Evolutionary conservation across 2,113 vertebrate genomes (phyloP), one percentile per base, ranked within the genome.

Genomic region (Probosciger aterrimus): DNA sequence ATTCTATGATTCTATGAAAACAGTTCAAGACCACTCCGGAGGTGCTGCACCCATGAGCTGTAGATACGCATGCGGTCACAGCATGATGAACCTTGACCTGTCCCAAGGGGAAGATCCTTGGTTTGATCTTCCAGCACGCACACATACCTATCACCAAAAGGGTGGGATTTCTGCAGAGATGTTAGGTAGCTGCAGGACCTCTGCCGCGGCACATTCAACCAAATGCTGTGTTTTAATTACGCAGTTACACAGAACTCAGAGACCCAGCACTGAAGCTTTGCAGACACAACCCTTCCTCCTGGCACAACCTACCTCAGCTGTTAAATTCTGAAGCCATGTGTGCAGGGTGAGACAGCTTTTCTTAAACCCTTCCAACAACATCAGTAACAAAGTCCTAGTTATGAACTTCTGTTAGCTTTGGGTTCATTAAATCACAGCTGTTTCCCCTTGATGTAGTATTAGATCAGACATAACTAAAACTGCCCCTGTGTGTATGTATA

Each of bases 401-500:
- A 82, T 11, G 63, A 92, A 67, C 59, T 86, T 55, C 68, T 77
- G 81, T 70, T 63, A 71, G 49, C 78, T 63, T 13, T 0, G 9
- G 74, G 88, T 73, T 88, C 90, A 69, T 70, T 88, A 95, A 96
- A 90, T 86, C 95, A 31, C 90, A 80, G 71, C 88, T 90, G 86
- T 33, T 92, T 93, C 68, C 55, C 88, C 82, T 83, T 39, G 76
- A 59, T 92, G 88, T 47, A 88, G 71, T 6, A 7, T 47, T 62
- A 88, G 59, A 85, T 70, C 87, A 96, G 82, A 82, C 92, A 69
- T 11, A 75, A 19, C 93, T 70, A 64, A 31, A 93, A 69, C 69
- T 71, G 60, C 62, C 50, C 69, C 30, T 74, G 2, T 47, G 2
- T 44, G 18, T 44, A 25, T 52, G 17, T 63, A 63, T 9, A 85